Conservation (phyloP, 2,113 vertebrate genomes). For the Pica pica region DNA sequence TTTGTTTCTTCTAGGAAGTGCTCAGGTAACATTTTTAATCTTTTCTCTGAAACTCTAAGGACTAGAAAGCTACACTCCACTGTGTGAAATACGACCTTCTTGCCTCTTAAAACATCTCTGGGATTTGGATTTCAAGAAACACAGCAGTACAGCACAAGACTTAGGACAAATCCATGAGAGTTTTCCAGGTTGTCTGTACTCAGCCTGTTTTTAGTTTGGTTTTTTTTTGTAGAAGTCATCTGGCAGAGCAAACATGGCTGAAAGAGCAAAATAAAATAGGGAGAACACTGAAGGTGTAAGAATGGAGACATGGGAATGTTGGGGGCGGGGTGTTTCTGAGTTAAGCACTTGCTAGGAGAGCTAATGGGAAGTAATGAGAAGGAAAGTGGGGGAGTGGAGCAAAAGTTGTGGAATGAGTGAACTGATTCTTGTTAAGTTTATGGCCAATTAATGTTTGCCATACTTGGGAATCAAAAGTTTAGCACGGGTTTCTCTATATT, state of each 20-base stretch:
- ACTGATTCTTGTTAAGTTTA: conserved; percentile 67
- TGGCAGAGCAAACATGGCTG: background rate
- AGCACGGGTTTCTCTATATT: conserved; percentile 61
- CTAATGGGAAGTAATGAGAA: conserved; percentile 38
- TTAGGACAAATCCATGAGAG: background rate
- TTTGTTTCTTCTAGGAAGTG: background rate
- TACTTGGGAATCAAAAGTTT: conserved; percentile 66
- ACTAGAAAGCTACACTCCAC: background rate
- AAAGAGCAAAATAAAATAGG: conserved; percentile 29
- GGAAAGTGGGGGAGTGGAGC: conserved; percentile 6
- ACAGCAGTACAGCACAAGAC: background rate
- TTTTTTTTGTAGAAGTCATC: background rate
- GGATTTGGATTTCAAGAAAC: conserved; percentile 2
- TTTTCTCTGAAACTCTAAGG: conserved; percentile 7
- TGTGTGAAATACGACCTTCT: background rate
- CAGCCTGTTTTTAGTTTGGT: background rate
- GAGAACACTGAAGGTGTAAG: background rate
- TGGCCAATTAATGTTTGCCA: conserved; percentile 68
- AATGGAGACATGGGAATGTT: conserved; percentile 39
- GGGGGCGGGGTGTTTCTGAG: conserved; percentile 31
- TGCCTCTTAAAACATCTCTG: background rate
- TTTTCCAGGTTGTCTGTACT: background rate
- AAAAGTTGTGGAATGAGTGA: conserved; percentile 49
- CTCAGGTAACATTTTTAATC: background rate
- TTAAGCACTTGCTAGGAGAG: conserved; percentile 8